Percentiles rank a stretch among this genome's conserved stretches.
phyloP scores from a whole-genome alignment of 2,797 vertebrate species.

The Falco cherrug region DNA sequence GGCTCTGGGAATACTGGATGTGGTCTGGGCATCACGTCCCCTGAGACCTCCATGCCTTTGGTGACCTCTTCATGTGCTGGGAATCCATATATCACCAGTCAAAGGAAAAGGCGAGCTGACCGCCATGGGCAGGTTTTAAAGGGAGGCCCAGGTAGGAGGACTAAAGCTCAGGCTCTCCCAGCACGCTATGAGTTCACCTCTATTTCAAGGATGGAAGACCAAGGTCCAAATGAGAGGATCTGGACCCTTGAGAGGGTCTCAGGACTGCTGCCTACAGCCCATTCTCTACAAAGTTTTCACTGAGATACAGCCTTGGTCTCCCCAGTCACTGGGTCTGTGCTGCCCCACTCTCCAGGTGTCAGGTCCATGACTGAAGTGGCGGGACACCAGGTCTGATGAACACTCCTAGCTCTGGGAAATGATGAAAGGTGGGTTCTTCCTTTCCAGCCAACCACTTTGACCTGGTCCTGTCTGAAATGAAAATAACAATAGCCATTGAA shows the following conservation, averaged over 20 bases:
- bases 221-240: not conserved
- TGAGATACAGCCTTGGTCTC: not conserved
- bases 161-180: not conserved
- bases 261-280: not conserved
- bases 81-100: not conserved
- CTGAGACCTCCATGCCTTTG: not conserved
- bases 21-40: not conserved
- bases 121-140: not conserved
- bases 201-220: not conserved
- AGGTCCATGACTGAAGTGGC: not conserved
- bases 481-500: not conserved
- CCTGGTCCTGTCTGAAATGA: not conserved
- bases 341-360: not conserved
- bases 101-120: not conserved
- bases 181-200: not conserved
- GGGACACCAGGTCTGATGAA: not conserved
- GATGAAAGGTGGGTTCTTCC: not conserved
- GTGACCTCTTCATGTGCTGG: not conserved
- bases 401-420: not conserved
- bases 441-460: not conserved
- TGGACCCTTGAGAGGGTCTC: not conserved
- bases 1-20: not conserved
- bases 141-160: not conserved
- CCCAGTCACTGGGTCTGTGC: not conserved
- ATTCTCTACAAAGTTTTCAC: not conserved